phyloP scores from a whole-genome alignment of 2,888 invertebrate genomes.

The Anarsia innoxiella region DNA sequence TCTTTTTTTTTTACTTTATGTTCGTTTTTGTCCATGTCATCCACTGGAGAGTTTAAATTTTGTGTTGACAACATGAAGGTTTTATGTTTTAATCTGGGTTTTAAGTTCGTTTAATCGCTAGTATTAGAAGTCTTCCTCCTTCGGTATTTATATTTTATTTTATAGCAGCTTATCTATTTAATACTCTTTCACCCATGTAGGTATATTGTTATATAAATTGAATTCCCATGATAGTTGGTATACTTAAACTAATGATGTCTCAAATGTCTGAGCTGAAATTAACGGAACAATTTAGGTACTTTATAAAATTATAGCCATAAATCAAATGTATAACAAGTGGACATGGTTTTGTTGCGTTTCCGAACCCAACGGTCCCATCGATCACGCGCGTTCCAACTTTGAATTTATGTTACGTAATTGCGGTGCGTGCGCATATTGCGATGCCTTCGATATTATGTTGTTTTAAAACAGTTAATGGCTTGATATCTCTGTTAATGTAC shows the following conservation, averaged over 20 bases:
- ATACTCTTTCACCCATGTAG: conserved; percentile 38
- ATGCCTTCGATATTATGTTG: conserved; percentile 43
- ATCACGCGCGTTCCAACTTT: conserved; percentile 54
- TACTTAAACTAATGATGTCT: conserved; percentile 29
- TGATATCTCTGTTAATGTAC: conserved; percentile 51
- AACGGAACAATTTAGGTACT: conserved; percentile 30
- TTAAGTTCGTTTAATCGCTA: conserved; percentile 57
- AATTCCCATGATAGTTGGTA: no score
- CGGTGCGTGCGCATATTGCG: conserved; percentile 43
- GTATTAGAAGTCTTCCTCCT: conserved; percentile 38
- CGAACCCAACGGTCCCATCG: conserved; percentile 49
- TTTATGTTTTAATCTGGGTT: conserved; percentile 72
- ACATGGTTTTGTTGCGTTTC: conserved; percentile 48
- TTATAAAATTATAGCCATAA: conserved; percentile 37
- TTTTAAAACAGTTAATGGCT: conserved; percentile 45
- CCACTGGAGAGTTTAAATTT: conserved; percentile 61
- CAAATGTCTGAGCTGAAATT: conserved; percentile 31
- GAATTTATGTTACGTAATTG: conserved; percentile 69
- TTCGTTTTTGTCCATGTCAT: conserved; percentile 57
- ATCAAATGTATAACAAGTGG: conserved; percentile 51
- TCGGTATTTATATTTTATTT: conserved; percentile 17
- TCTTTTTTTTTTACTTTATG: conserved; percentile 55
- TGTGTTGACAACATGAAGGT: conserved; percentile 69
- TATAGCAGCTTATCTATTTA: conserved; percentile 45
- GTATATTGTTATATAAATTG: no score